Base-by-base conservation (phyloP, 2,797 vertebrate genomes). In the Poecilia gillii region DNA sequence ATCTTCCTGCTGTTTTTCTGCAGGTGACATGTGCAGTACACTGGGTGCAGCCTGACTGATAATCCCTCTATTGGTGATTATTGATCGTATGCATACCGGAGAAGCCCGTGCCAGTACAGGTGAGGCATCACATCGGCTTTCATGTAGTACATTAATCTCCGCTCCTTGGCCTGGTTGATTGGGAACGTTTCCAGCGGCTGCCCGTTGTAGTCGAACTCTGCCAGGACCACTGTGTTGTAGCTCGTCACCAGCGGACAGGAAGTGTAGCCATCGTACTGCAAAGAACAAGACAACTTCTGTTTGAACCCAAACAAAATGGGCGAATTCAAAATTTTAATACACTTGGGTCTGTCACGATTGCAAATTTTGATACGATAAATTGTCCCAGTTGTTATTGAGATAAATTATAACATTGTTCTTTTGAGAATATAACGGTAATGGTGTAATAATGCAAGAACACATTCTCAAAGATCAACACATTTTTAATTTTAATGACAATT, bases 101-200 rank as follows among this genome's bases (percentile, higher is more conserved):
- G 97, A 75, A 99, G 94, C 1, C 95, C 93, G 0, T 99, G 94
- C 99, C 99, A 99, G 3, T 99, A 99, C 57, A 99, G 95, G 76
- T 96, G 91, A 64, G 98, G 99, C 98, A 99, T 99, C 83, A 99
- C 0, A 75, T 98, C 94, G 0, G 97, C 98, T 91, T 99, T 99
- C 98, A 99, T 97, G 83, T 97, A 68, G 88, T 97, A 99, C 98
- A 99, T 99, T 66, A 93, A 82, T 76, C 93, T 66, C 64, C 98
- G 95, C 85, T 99, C 97, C 91, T 97, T 99, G 80, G 97, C 91
- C 89, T 99, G 99, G 93, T 99, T 97, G 72, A 99, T 92, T 13
- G 99, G 98, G 87, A 99, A 99, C 0, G 98, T 99, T 93, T 99
- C 99, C 90, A 99, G 81, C 0, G 98, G 99, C 81, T 99, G 95